Evolutionary conservation across 2,888 invertebrate species (phyloP).

Genomic region (Andrena marginata): DNA sequence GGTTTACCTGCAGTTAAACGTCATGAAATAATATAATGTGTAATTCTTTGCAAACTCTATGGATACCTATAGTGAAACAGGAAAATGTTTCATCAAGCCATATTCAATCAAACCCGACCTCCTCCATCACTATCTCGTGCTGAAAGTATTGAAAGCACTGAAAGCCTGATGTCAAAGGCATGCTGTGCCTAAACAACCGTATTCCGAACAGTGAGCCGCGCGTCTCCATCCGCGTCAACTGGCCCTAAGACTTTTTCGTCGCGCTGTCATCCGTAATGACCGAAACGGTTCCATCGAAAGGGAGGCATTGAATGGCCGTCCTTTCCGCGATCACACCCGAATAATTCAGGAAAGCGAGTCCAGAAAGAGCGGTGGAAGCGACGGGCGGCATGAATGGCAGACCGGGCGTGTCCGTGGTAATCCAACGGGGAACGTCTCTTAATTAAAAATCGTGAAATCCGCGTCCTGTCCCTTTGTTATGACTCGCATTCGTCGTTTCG

Average conservation of each 20-base stretch:
- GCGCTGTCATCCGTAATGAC: constrained; percentile 35
- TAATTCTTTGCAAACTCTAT: no score
- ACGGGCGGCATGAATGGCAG: constrained; percentile 34
- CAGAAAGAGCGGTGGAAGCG: constrained; percentile 21
- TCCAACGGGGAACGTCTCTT: constrained; percentile 46
- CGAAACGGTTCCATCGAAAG: constrained; percentile 11
- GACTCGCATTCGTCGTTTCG: constrained; percentile 44
- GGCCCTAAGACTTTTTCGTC: constrained; percentile 29
- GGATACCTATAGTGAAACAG: no score
- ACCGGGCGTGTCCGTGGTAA: constrained; percentile 54
- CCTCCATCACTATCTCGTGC: no score
- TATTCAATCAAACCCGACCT: no score
- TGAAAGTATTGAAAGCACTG: no score
- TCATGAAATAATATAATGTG: no score
- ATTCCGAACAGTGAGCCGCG: neutral
- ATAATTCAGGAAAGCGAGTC: constrained; percentile 43
- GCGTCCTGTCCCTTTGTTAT: constrained; percentile 51
- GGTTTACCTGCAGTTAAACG: no score
- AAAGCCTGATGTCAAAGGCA: neutral
- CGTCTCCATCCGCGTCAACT: constrained; percentile 14
- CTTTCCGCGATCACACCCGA: constrained; percentile 33
- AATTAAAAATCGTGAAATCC: constrained; percentile 69
- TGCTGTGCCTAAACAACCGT: neutral
- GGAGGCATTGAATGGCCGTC: constrained; percentile 28
- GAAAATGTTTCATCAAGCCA: no score